A percentile compares a stretch with the other conserved stretches of the same genome.
These are phyloP conservation scores for Seriola rivoliana DNA, from an alignment of 2,113 vertebrate species.

Conservation along the genomic window DNA sequence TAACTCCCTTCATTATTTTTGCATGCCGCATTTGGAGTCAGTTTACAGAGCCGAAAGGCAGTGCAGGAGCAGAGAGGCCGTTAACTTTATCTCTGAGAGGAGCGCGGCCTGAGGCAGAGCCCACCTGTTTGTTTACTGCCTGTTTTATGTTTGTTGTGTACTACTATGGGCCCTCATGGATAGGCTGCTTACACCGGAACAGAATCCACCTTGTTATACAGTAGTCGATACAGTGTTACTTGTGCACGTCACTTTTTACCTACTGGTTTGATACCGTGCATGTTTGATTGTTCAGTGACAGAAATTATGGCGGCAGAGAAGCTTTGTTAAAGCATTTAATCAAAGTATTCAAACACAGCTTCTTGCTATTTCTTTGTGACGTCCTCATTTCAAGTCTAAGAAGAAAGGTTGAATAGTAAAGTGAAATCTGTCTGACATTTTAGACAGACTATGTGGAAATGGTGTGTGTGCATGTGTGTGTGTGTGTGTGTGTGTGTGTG, in stretches of 20 bases:
- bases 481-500: neutral
- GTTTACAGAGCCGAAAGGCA: conserved; percentile 54
- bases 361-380: conserved; percentile 2
- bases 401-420: conserved; percentile 1
- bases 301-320: neutral
- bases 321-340: conserved; percentile 24
- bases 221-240: conserved; percentile 3
- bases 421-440: conserved; percentile 1
- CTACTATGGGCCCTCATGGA: conserved; percentile 27
- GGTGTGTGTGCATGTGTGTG: neutral
- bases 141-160: conserved; percentile 59
- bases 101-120: conserved; percentile 64
- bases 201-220: conserved; percentile 34
- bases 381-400: conserved; percentile 17
- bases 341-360: neutral
- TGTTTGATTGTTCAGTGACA: conserved; percentile 31
- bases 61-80: conserved; percentile 42
- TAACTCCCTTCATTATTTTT: conserved; percentile 70
- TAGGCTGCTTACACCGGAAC: conserved; percentile 9
- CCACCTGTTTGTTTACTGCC: conserved; percentile 68
- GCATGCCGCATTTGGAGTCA: conserved; percentile 47
- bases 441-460: neutral
- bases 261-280: conserved; percentile 3
- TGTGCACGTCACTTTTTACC: conserved; percentile 1
- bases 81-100: conserved; percentile 67